Evolutionary conservation across 2,888 invertebrate species (phyloP).

Genomic region (Matsumyia berberina): DNA sequence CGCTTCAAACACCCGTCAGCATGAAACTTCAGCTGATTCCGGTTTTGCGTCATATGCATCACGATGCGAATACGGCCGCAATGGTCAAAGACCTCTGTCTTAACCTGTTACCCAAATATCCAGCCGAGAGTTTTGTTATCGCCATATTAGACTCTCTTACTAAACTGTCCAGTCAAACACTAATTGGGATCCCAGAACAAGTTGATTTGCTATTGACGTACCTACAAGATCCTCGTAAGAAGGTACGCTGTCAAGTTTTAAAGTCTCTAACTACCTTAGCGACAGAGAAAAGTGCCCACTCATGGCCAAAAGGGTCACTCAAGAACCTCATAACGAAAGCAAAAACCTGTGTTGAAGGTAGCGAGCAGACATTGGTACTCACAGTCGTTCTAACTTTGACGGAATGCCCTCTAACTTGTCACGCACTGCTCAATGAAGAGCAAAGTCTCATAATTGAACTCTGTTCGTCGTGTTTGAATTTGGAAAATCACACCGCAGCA

Average conservation of each 20-base stretch:
- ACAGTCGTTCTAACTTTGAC: slow-evolving; percentile 83
- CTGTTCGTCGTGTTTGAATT: slow-evolving; percentile 82
- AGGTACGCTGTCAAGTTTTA: slow-evolving; percentile 88
- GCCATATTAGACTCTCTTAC: slow-evolving; percentile 95
- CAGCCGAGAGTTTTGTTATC: slow-evolving; percentile 91
- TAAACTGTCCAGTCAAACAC: slow-evolving; percentile 93
- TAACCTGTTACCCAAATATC: slow-evolving; percentile 90
- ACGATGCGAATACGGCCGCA: slow-evolving; percentile 87
- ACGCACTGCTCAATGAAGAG: slow-evolving; percentile 82
- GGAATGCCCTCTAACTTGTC: slow-evolving; percentile 83
- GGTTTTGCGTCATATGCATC: slow-evolving; percentile 96
- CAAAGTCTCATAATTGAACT: slow-evolving; percentile 81
- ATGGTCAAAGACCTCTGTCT: slow-evolving; percentile 90
- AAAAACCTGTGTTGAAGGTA: slow-evolving; percentile 81
- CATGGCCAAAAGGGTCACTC: slow-evolving; percentile 89
- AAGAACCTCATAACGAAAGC: slow-evolving; percentile 82
- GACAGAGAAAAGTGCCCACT: slow-evolving; percentile 88
- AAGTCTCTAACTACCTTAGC: slow-evolving; percentile 89
- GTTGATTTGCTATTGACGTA: slow-evolving; percentile 88
- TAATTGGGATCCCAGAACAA: slow-evolving; percentile 96
- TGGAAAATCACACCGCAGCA: slow-evolving; percentile 82
- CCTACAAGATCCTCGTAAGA: slow-evolving; percentile 89
- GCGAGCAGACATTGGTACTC: slow-evolving; percentile 83
- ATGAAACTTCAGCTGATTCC: slow-evolving; percentile 96
- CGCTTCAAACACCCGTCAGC: slow-evolving; percentile 95